Evolutionary conservation across 1,140 invertebrate genomes (phyloP), one percentile per base, ranked within the genome.

Genomic region (Bombus cullumanus): DNA sequence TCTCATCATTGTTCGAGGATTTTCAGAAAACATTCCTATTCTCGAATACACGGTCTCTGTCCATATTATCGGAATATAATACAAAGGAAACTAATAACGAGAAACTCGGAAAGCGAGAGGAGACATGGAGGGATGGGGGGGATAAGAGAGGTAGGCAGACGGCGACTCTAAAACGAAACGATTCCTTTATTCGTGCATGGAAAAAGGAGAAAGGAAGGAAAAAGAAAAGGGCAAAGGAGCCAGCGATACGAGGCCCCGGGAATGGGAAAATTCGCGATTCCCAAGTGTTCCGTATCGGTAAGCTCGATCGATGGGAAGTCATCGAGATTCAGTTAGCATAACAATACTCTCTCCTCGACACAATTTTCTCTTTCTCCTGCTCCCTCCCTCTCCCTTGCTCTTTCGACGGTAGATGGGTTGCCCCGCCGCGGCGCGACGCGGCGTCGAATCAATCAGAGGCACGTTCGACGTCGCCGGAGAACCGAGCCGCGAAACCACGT

Each of bases 241-340:
- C 47, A 25, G 53, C 53, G 80, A 80, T 47, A 69, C 53, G 77
- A 85, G 79, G 75, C 68, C 37, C 69, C 69, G 79, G 75, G 75
- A 89, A 86, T 86, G 84, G 85, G 86, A 89, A 83, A 86, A 89
- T 86, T 88, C 84, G 66, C 68, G 84, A 86, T 78, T 75, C 83
- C 85, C 71, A 47, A 84, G 73, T 53, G 74, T 89, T 86, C 81
- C 64, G 77, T 89, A 87, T 89, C 88, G 85, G 79, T 62, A 53
- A 43, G 59, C n/a, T 39, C 88, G 85, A 90, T 90, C 89, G 88
- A 90, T 89, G 86, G 81, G 68, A 89, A 87, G 88, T 90, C 85
- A 89, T 89, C 89, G 81, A 78, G 85, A 89, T 90, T 90, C 89
- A 71, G 89, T 90, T 90, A 90, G 88, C 89, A 90, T 90, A 90